Conservation (phyloP, 1,140 invertebrate species). For the Melanaphis sacchari region DNA sequence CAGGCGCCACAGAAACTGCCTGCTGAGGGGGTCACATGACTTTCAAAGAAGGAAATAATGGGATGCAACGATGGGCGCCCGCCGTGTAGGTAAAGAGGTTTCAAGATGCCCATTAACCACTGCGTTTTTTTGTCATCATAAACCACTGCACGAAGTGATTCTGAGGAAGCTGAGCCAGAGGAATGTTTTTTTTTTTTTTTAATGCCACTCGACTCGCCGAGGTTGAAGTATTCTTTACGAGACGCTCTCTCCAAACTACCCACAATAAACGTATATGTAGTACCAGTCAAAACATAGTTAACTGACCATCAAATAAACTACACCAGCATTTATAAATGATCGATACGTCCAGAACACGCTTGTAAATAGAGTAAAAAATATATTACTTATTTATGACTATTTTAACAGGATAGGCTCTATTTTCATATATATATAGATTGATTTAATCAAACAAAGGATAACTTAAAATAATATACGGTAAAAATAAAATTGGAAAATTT, state of each 20-base stretch:
- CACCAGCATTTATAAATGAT: neutral
- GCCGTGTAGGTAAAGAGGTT: neutral
- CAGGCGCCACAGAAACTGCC: neutral
- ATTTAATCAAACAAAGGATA: neutral
- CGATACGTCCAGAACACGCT: neutral
- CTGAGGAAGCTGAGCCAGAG: neutral
- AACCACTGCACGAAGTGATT: neutral
- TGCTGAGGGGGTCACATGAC: neutral
- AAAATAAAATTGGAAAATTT: neutral
- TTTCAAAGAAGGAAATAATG: constrained; percentile 30
- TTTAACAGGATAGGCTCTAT: neutral
- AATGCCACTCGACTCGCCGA: constrained; percentile 25
- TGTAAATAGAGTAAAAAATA: neutral
- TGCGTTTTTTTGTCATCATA: constrained; percentile 19
- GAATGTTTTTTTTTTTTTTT: constrained; percentile 27
- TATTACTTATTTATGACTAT: neutral
- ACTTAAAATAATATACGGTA: too few species aligned
- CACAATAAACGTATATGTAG: constrained; percentile 10
- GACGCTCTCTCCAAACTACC: constrained; percentile 25
- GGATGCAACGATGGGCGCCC: neutral
- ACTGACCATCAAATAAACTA: constrained; percentile 9
- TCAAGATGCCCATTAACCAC: constrained; percentile 52
- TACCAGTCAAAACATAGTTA: neutral
- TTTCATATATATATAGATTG: too few species aligned
- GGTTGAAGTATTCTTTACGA: constrained; percentile 32